A percentile compares a stretch with the other conserved stretches of the same genome.
Conservation (phyloP, 2,888 invertebrate species). For the Epiblema foenella region DNA sequence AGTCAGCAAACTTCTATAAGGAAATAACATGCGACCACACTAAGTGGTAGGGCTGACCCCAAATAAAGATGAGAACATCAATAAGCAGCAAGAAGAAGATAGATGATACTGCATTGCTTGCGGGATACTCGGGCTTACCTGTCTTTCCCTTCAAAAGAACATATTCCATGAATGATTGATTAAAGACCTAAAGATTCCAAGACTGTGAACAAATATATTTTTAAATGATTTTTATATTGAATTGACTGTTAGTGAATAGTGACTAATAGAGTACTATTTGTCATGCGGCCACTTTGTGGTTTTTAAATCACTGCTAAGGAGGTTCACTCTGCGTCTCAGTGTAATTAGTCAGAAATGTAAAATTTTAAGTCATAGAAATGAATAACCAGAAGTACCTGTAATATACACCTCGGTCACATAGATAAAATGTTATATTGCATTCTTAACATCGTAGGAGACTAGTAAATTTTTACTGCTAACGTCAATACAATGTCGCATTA, state of each 20-base stretch:
- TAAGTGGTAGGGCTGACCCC: too few species aligned
- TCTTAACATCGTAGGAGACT: too few species aligned
- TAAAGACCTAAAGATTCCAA: too few species aligned
- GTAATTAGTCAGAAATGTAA: not conserved
- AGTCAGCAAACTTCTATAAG: too few species aligned
- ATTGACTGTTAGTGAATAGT: slow-evolving; percentile 1
- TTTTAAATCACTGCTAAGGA: slow-evolving; percentile 2
- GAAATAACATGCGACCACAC: too few species aligned
- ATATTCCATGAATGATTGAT: not conserved
- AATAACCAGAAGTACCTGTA: not conserved
- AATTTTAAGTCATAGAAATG: not conserved
- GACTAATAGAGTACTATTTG: not conserved
- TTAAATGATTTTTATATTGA: not conserved
- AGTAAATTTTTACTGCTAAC: too few species aligned
- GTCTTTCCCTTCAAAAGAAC: not conserved
- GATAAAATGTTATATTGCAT: too few species aligned
- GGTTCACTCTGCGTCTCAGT: not conserved
- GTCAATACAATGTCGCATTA: too few species aligned
- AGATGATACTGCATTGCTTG: too few species aligned
- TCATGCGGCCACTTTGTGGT: slow-evolving; percentile 3
- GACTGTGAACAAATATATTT: not conserved
- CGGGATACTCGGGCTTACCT: not conserved
- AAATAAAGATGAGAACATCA: too few species aligned
- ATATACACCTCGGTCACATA: too few species aligned
- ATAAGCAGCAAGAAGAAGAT: too few species aligned